Base-by-base conservation (phyloP, 2,888 invertebrate genomes). In the Pemphredon lugubris region DNA sequence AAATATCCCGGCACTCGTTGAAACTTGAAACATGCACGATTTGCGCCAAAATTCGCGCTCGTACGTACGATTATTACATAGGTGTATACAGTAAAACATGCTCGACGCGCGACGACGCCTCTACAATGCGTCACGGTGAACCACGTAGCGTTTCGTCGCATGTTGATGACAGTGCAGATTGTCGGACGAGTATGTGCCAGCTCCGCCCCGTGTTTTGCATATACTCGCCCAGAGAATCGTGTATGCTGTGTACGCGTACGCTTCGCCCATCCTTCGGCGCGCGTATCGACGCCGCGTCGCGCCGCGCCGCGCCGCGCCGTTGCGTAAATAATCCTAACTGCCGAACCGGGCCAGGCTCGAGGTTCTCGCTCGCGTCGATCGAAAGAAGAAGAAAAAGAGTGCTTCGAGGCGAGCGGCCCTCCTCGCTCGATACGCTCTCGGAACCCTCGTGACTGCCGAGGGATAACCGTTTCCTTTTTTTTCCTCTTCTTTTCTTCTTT, bases 81-180 rank as follows among this genome's bases (percentile, higher is more conserved):
- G 14, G 7, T 26, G 47, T 18, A 23, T 34, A 44, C 23, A 45
- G 60, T 39, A 48, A 66, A n/a, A 63, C 60, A 66, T 50, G 40
- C 51, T 14, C 61, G 47, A 53, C 55, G 40, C 53, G 30, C 57
- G 48, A 63, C 54, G 76, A 55, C 59, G 66, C 71, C 60, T 79
- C 51, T 44, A 71, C 73, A 61, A 71, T 57, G 61, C 63, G 78
- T 78, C 77, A 70, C 80, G 70, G 57, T 58, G 63, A 63, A 60
- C 68, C 63, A 55, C 67, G 77, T 73, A 65, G 80, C 67, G 77
- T 73, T 76, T 66, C 73, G 79, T 78, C 77, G 84, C 77, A 79
- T 76, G 86, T 77, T 77, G 86, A 87, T 87, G 86, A 86, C 86
- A 85, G 84, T 79, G 79, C 82, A 83, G 85, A 86, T 86, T 84